Evolutionary conservation across 1,140 invertebrate species (phyloP).

Genomic region (Oncopodura yosiiana): DNA sequence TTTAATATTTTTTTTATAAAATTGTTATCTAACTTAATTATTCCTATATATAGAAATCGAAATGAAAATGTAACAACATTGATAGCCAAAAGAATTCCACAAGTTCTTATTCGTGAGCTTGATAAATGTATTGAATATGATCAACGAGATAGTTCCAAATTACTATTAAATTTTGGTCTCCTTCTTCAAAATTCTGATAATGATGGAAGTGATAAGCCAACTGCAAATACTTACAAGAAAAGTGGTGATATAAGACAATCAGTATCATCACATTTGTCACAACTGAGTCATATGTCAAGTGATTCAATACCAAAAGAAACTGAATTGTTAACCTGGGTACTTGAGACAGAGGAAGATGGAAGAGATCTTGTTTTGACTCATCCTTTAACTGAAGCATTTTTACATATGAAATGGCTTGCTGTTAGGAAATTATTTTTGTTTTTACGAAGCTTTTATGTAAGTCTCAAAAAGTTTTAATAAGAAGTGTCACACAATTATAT

Average conservation of each 20-base stretch:
- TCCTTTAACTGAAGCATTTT: slow-evolving; percentile 18
- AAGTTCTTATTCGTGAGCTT: slow-evolving; percentile 15
- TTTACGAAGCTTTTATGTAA: slow-evolving; percentile 10
- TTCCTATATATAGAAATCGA: too few species aligned
- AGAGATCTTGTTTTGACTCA: slow-evolving; percentile 10
- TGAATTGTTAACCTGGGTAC: too few species aligned
- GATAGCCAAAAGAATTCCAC: slow-evolving; percentile 15
- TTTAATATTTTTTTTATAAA: too few species aligned
- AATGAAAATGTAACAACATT: neutral
- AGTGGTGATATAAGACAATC: too few species aligned
- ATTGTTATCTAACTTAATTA: too few species aligned
- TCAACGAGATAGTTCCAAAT: slow-evolving; percentile 13
- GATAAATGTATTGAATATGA: slow-evolving; percentile 13
- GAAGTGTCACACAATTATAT: too few species aligned
- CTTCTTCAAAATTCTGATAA: neutral
- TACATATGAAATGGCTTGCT: slow-evolving; percentile 18
- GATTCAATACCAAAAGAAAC: too few species aligned
- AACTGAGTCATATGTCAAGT: too few species aligned
- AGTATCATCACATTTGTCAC: neutral
- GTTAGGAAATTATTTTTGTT: slow-evolving; percentile 10
- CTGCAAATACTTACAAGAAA: too few species aligned
- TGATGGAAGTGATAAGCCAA: too few species aligned
- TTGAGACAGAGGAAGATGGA: too few species aligned
- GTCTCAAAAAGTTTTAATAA: too few species aligned
- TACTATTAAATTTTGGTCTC: slow-evolving; percentile 16